Evolutionary conservation across 2,797 vertebrate genomes (phyloP).

Genomic region (Ctenochaetus hawaiiensis): DNA sequence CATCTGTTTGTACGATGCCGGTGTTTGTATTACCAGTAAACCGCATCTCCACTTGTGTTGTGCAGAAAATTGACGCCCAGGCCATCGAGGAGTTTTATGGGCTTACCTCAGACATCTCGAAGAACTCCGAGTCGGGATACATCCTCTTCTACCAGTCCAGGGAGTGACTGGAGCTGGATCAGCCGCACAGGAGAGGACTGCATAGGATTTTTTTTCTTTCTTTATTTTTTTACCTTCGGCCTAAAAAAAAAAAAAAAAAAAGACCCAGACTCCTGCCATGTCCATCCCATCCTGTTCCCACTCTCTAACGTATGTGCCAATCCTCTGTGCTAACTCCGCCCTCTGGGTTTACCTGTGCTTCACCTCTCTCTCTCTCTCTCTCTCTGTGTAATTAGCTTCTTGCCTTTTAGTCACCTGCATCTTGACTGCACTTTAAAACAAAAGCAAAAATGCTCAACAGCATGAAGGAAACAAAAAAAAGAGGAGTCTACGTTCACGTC

Average conservation of each 20-base stretch:
- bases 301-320: slow-evolving; percentile 78
- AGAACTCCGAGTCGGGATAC: slow-evolving; percentile 99
- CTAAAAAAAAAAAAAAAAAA: slow-evolving; percentile 14
- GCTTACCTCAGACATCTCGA: slow-evolving; percentile 99
- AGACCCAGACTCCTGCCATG: slow-evolving; percentile 39
- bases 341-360: slow-evolving; percentile 53
- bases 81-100: slow-evolving; percentile 99
- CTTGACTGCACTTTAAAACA: slow-evolving; percentile 87
- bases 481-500: slow-evolving; percentile 18
- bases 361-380: slow-evolving; percentile 39
- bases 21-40: slow-evolving; percentile 18
- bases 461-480: slow-evolving; percentile 40
- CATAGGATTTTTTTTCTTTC: slow-evolving; percentile 20
- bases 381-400: slow-evolving; percentile 51
- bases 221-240: slow-evolving; percentile 37
- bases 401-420: slow-evolving; percentile 84
- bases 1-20: not conserved
- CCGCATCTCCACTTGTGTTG: slow-evolving; percentile 12
- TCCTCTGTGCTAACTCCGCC: slow-evolving; percentile 31
- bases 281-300: slow-evolving; percentile 23
- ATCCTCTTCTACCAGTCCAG: slow-evolving; percentile 99
- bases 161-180: slow-evolving; percentile 85
- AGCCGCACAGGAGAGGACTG: slow-evolving; percentile 38
- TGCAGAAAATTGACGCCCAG: slow-evolving; percentile 99
- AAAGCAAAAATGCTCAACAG: slow-evolving; percentile 66